These are phyloP conservation scores for Drosophila orosa DNA, from an alignment of 1,140 invertebrate species.

Conservation along the genomic window DNA sequence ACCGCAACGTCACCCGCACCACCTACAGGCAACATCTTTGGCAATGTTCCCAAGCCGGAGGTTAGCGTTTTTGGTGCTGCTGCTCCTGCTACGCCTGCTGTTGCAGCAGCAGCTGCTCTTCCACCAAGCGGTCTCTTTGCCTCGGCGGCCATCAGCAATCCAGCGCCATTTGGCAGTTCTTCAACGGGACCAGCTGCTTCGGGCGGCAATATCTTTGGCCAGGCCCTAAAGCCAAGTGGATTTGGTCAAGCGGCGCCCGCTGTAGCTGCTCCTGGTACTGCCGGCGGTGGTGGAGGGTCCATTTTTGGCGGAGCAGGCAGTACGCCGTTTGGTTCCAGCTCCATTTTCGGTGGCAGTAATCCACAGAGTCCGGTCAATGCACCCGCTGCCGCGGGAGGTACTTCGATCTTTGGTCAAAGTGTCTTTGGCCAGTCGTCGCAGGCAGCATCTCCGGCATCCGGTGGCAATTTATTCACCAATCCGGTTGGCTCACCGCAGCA, in stretches of 20 bases:
- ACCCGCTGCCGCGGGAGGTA: slow-evolving; percentile 28
- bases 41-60: slow-evolving; percentile 73
- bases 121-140: slow-evolving; percentile 70
- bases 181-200: slow-evolving; percentile 29
- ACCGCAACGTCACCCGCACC: not conserved
- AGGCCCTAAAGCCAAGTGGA: slow-evolving; percentile 42
- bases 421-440: slow-evolving; percentile 55
- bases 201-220: slow-evolving; percentile 61
- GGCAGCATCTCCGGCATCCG: slow-evolving; percentile 31
- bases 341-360: slow-evolving; percentile 63
- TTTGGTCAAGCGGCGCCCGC: slow-evolving; percentile 48
- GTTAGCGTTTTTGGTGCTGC: slow-evolving; percentile 62
- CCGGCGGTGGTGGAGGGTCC: slow-evolving; percentile 34
- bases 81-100: slow-evolving; percentile 15
- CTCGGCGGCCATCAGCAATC: slow-evolving; percentile 43
- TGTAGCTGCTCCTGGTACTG: not conserved
- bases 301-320: slow-evolving; percentile 70
- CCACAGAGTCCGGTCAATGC: slow-evolving; percentile 33
- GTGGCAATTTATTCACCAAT: slow-evolving; percentile 61
- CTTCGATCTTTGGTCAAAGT: slow-evolving; percentile 71
- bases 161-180: slow-evolving; percentile 56
- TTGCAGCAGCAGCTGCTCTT: slow-evolving; percentile 16
- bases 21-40: slow-evolving; percentile 55
- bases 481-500: slow-evolving; percentile 41
- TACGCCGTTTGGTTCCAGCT: slow-evolving; percentile 53